Base-by-base conservation (phyloP, 1,140 invertebrate genomes). In the Drosophila aff. region DNA sequence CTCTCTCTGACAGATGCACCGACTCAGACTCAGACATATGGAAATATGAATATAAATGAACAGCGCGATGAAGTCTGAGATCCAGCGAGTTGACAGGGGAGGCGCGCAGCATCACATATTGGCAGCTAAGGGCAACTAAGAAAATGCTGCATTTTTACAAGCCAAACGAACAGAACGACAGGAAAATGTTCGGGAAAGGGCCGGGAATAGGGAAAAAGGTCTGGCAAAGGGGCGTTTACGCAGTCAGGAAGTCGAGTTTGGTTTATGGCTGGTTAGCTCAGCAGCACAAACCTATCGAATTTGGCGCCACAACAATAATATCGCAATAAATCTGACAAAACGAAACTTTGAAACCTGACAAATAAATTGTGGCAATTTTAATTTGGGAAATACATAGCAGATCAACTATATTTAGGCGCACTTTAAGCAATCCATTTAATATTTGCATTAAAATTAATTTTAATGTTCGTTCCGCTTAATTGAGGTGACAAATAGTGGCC, bases 21-120 rank as follows among this genome's bases (percentile, higher is more conserved):
- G 38, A 72, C 69, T 50, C 71, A 67, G 40, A 50, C 58, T 50
- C 71, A 67, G 40, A 50, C 58, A 83, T 79, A 90, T 89, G 81
- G 77, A 90, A 79, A 90, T 89, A 90, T 90, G 85, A 90, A 89
- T 89, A 85, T 89, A 89, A 90, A 89, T 89, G 85, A 90, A 90
- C 85, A 90, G 16, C 77, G 85, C 85, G 71, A 62, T 63, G 76
- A 76, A 85, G 77, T 72, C 76, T 41, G 38, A 76, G 73, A 60
- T 75, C 38, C 43, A 44, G 52, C 55, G 52, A 31, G 53, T 60
- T 52, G 53, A 23, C 53, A 33, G 26, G 6, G 26, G 26, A 6
- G 23, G 46, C 15, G 11, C 2, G 1, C 31, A 49, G 15, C 44
- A 23, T 44, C 23, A 11, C 28, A 31, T 33, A 61, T 47, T 31